Percentiles rank a stretch among this genome's conserved stretches.
Evolutionary conservation across 1,140 invertebrate genomes (phyloP).

Genomic region (Meloidogyne floridensis): DNA sequence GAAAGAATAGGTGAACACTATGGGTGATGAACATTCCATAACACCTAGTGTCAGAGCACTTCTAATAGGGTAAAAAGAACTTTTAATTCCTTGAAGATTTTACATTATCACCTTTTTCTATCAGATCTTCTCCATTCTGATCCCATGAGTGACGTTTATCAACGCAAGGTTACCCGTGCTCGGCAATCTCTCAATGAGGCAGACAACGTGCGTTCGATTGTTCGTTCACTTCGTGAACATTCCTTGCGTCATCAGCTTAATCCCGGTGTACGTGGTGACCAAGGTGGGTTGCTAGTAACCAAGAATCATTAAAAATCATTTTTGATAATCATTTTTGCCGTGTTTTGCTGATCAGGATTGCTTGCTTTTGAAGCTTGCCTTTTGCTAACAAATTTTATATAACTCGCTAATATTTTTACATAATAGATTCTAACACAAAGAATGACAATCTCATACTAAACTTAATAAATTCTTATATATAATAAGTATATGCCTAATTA

Average conservation of each 20-base stretch:
- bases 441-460: too few relatives aligned
- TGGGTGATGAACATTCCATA: too few relatives aligned
- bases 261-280: slow-evolving; percentile 75
- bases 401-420: not conserved
- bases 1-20: too few relatives aligned
- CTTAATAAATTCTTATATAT: too few relatives aligned
- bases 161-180: slow-evolving; percentile 83
- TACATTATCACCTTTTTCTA: slow-evolving; percentile 31
- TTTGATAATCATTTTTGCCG: too few relatives aligned
- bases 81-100: too few relatives aligned
- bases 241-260: slow-evolving; percentile 85
- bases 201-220: slow-evolving; percentile 77
- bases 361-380: not conserved
- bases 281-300: slow-evolving; percentile 70
- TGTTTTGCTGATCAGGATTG: too few relatives aligned
- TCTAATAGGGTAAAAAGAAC: slow-evolving; percentile 1
- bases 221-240: slow-evolving; percentile 85
- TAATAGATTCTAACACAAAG: not conserved
- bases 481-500: too few relatives aligned
- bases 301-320: not conserved
- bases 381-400: not conserved
- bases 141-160: slow-evolving; percentile 82
- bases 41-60: not conserved
- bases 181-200: slow-evolving; percentile 80
- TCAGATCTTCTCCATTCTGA: slow-evolving; percentile 86